Evolutionary conservation across 2,888 invertebrate genomes (phyloP).

Genomic region (Thera obeliscata): DNA sequence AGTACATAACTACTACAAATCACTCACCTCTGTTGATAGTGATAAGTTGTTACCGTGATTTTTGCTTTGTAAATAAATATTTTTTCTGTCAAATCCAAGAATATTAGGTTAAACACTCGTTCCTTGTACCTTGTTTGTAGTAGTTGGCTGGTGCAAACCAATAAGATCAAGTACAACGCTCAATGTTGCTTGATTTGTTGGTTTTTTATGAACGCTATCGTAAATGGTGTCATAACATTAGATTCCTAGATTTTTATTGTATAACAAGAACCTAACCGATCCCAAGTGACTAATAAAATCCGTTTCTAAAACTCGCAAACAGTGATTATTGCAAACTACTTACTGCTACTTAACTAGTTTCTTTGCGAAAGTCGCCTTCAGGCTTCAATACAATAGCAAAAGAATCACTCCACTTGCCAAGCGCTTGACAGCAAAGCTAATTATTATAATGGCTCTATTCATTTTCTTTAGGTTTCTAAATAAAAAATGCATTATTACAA

Average conservation of each 20-base stretch:
- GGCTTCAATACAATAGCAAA: constrained; percentile 34
- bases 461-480: background rate
- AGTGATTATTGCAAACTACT: constrained; percentile 42
- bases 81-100: too few species aligned
- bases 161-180: too few species aligned
- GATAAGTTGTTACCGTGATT: background rate
- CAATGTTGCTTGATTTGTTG: too few species aligned
- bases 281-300: constrained; percentile 31
- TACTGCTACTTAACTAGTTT: constrained; percentile 49
- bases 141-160: too few species aligned
- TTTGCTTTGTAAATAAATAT: background rate
- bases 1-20: too few species aligned
- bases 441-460: constrained; percentile 12
- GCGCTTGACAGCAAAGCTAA: constrained; percentile 24
- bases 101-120: background rate
- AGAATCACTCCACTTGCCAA: constrained; percentile 45
- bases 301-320: constrained; percentile 29
- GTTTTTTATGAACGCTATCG: background rate
- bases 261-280: constrained; percentile 7
- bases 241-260: background rate
- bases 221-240: background rate
- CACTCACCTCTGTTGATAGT: too few species aligned
- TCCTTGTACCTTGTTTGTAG: background rate
- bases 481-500: background rate
- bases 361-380: constrained; percentile 51